A percentile compares a stretch with the other conserved stretches of the same genome.
Conservation (phyloP, 2,797 vertebrate species). For the Meriones psammophilus region DNA sequence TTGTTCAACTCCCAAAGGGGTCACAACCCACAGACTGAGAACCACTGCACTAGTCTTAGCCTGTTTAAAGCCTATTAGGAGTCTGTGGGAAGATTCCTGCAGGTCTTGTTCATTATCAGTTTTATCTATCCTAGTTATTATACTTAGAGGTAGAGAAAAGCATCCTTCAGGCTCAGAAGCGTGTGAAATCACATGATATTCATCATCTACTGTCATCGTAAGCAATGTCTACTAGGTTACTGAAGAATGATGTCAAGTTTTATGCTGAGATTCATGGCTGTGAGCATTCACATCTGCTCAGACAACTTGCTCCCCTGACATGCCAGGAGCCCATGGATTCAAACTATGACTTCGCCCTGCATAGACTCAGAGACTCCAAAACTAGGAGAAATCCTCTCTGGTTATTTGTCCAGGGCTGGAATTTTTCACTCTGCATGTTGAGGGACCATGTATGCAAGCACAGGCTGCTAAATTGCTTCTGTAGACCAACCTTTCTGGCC, state of each 20-base stretch:
- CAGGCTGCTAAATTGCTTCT: background rate
- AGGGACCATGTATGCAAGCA: background rate
- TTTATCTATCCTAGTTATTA: background rate
- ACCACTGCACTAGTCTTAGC: background rate
- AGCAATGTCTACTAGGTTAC: background rate
- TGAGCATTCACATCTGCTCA: background rate
- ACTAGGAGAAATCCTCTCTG: background rate
- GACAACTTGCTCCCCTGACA: background rate
- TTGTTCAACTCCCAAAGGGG: background rate
- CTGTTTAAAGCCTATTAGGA: constrained; percentile 18
- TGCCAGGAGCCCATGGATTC: background rate
- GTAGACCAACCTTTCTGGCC: background rate
- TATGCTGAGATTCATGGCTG: background rate
- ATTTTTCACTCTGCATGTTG: background rate
- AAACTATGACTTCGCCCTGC: background rate
- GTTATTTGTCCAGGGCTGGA: background rate
- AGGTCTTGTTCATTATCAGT: background rate
- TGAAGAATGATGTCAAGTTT: background rate
- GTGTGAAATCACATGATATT: background rate
- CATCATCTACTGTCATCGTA: background rate
- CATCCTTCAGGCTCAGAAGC: background rate
- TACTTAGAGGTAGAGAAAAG: background rate
- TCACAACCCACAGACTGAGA: background rate
- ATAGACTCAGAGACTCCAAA: background rate
- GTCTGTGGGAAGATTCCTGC: background rate